These are phyloP conservation scores for Harpagus bidentatus DNA, from an alignment of 2,113 vertebrate genomes.

Conservation along the genomic window DNA sequence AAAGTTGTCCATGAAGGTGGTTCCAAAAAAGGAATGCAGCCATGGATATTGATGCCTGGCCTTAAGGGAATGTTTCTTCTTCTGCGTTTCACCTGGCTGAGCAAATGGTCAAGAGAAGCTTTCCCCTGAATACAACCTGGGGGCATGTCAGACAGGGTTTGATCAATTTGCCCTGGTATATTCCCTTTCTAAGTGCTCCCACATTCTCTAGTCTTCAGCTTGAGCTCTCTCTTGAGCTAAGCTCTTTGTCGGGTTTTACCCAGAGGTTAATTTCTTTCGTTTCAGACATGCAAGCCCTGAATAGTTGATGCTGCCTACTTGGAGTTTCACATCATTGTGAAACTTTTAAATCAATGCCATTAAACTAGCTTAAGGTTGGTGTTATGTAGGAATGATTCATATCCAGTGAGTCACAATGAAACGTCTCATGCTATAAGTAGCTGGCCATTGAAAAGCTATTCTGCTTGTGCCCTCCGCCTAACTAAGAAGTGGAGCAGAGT, in stretches of 20 bases:
- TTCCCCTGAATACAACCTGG: neutral
- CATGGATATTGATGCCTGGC: neutral
- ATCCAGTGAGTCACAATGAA: constrained; percentile 38
- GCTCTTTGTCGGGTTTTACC: neutral
- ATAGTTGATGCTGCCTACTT: neutral
- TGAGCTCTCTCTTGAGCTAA: neutral
- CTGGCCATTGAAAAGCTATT: neutral
- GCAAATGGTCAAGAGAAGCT: neutral
- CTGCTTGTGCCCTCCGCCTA: neutral
- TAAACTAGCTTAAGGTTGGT: neutral
- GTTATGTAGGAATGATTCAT: constrained; percentile 23
- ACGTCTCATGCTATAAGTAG: constrained; percentile 8
- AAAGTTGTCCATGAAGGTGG: neutral
- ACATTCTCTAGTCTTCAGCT: neutral
- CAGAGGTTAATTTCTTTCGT: neutral
- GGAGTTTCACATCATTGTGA: neutral
- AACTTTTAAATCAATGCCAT: constrained; percentile 26
- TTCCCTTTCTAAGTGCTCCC: neutral
- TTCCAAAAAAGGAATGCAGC: neutral
- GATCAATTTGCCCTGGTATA: neutral
- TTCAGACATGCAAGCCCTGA: neutral
- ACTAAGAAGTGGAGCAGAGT: neutral
- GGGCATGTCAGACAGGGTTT: neutral
- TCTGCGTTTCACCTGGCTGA: neutral
- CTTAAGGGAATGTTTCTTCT: neutral